Base-by-base conservation (phyloP, 2,888 invertebrate species). In the Pollenia angustigena region DNA sequence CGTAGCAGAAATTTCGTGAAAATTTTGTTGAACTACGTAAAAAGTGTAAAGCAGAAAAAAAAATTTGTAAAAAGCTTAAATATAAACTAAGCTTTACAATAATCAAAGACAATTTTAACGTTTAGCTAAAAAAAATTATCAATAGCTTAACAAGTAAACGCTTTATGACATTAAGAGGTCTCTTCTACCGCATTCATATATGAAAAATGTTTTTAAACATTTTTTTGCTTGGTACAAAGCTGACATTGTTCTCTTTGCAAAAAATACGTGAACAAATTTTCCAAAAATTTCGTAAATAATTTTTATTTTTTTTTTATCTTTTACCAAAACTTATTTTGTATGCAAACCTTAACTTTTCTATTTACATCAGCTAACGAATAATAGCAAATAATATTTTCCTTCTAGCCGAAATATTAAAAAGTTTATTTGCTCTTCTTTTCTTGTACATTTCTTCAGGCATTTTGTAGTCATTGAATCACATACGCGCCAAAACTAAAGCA, bases 311-410 rank as follows among this genome's bases (percentile, higher is more conserved):
- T 48, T 40, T 23, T 18, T 69, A 23, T 56, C 12, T 6, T 11
- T 32, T 10, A 42, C 16, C 12, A 3, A 40, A 46, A 58, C 69
- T 75, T 88, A 88, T 90, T 91, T 90, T 89, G 90, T 90, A 91
- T 91, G 90, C 91, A 91, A 91, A 88, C 90, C 90, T 89, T 88
- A 90, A 89, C 89, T 88, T 88, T 75, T 62, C 44, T 46, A 54
- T 90, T 89, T 89, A 89, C 89, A 90, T 90, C 23, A 32, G 11
- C 62, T 18, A 64, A 18, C 46, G 58, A 64, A 64, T 32, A 71
- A 72, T n/a, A 64, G 12, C 6, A 23, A 60, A 32, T 68, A 46
- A 52, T 40, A 12, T 14, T 58, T 23, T 14, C 18, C 42, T 58
- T 72, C 58, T 6, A 58, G 9, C 9, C 11, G 32, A 12, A 46